Percentiles rank a stretch among this genome's conserved stretches.
Conservation (phyloP, 2,797 vertebrate genomes). For the Phoebastria nigripes region DNA sequence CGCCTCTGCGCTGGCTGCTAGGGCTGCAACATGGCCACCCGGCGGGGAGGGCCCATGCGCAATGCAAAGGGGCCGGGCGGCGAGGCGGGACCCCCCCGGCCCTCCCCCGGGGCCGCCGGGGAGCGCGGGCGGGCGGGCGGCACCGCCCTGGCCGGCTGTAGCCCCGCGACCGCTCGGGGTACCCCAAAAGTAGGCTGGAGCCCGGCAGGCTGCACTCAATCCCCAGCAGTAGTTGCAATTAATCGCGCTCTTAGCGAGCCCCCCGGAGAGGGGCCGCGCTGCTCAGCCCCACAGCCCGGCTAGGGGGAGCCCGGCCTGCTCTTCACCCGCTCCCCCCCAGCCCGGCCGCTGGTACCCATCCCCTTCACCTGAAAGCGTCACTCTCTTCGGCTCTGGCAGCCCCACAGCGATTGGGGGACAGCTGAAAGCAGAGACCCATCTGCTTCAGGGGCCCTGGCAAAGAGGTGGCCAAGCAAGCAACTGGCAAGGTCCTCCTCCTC, state of each 20-base stretch:
- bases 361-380: rapidly evolving
- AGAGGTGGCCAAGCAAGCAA: background rate
- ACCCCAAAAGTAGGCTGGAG: background rate
- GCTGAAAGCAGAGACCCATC: background rate
- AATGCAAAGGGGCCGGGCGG: background rate
- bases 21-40: conserved; percentile 56
- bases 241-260: background rate
- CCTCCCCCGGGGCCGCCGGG: background rate
- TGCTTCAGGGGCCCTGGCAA: background rate
- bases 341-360: background rate
- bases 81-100: conserved; percentile 36
- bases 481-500: too few species aligned
- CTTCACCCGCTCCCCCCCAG: background rate
- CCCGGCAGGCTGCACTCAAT: rapidly evolving
- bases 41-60: conserved; percentile 15
- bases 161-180: background rate
- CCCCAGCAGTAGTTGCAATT: background rate
- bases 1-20: background rate
- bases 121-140: background rate
- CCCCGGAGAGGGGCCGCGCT: background rate
- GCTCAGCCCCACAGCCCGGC: background rate
- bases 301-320: too few species aligned
- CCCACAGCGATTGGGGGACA: rapidly evolving
- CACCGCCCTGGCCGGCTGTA: background rate
- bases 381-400: background rate